Evolutionary conservation across 2,888 invertebrate species (phyloP).

Genomic region (Geophilus truncorum): DNA sequence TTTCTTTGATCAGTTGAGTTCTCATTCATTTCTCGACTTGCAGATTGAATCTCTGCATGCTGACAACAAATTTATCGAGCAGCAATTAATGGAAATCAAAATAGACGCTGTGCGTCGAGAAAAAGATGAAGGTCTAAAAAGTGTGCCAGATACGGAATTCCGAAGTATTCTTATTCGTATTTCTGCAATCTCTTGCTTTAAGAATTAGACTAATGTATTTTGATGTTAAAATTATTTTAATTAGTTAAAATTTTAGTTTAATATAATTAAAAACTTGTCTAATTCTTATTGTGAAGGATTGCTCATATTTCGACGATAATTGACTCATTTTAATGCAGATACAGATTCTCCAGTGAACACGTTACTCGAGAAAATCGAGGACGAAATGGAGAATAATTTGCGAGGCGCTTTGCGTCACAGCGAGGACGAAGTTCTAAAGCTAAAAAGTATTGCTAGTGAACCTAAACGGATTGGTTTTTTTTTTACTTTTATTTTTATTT

Average conservation of each 20-base stretch:
- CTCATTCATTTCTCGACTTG: background rate
- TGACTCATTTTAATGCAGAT: background rate
- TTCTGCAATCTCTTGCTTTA: background rate
- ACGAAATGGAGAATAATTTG: conserved; percentile 31
- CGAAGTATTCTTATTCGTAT: background rate
- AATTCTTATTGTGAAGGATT: too few species aligned
- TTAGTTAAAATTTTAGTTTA: conserved; percentile 1
- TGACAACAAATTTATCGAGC: conserved; percentile 50
- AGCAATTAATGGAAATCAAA: conserved; percentile 44
- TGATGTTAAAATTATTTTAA: background rate
- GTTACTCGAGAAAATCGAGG: conserved; percentile 28
- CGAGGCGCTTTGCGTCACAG: conserved; percentile 37
- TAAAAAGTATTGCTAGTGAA: too few species aligned
- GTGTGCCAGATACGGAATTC: background rate
- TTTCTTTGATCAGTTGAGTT: background rate
- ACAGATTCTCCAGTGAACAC: background rate
- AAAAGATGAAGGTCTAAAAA: conserved; percentile 33
- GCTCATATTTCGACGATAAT: too few species aligned
- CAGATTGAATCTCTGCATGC: conserved; percentile 51
- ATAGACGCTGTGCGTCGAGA: background rate
- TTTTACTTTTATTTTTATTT: background rate
- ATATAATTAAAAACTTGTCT: too few species aligned
- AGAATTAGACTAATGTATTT: too few species aligned
- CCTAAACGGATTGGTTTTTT: background rate
- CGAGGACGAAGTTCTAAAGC: background rate